phyloP scores from a whole-genome alignment of 2,113 vertebrate species.

The Rhinolophus ferrumequinum region DNA sequence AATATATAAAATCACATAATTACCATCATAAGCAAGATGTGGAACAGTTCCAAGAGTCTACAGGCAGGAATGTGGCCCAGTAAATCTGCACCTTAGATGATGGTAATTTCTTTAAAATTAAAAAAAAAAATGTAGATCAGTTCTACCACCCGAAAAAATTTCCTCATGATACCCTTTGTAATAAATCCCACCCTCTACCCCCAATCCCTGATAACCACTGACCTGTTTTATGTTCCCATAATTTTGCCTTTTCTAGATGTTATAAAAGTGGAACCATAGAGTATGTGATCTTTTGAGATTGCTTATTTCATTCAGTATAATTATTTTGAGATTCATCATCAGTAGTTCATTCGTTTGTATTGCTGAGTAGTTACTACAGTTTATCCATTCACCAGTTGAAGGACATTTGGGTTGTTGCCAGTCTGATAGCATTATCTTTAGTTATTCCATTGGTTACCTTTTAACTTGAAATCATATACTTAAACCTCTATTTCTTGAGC shows the following conservation, averaged over 20 bases:
- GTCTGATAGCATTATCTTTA: conserved; percentile 20
- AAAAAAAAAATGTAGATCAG: background rate
- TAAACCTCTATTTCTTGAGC: conserved; percentile 25
- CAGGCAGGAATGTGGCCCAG: background rate
- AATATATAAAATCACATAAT: background rate
- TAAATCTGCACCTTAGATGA: background rate
- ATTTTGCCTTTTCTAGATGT: conserved; percentile 28
- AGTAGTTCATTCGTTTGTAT: background rate
- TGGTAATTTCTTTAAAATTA: background rate
- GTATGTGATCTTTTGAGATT: background rate
- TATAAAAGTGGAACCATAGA: background rate
- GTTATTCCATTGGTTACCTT: background rate
- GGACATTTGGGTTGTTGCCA: background rate
- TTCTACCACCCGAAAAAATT: background rate
- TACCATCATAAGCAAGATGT: background rate
- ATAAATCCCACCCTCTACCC: background rate
- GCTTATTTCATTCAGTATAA: background rate
- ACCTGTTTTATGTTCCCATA: background rate
- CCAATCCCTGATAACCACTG: background rate
- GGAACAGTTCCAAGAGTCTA: background rate
- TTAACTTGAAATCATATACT: conserved; percentile 22
- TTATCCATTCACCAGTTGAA: background rate
- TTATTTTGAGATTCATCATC: background rate
- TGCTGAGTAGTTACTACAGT: background rate
- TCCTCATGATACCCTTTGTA: background rate